Evolutionary conservation across 2,888 invertebrate species (phyloP).

Genomic region (Sarcophaga rosellei): DNA sequence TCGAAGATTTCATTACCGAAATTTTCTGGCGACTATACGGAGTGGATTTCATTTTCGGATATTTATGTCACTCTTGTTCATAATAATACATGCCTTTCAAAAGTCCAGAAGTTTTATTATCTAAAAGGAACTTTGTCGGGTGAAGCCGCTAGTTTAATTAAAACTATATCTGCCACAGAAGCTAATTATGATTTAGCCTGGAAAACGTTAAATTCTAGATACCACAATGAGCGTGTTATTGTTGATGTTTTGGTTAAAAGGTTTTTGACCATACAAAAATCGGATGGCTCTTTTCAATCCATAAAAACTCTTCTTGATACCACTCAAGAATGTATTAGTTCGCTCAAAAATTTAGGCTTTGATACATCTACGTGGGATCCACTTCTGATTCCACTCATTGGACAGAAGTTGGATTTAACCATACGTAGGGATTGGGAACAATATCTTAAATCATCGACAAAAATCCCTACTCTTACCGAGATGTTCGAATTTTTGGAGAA

Average conservation of each 20-base stretch:
- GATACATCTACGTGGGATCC: neutral
- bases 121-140: too few species aligned
- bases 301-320: constrained; percentile 1
- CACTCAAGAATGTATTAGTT: neutral
- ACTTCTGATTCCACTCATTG: neutral
- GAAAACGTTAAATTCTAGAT: neutral
- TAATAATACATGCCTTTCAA: too few species aligned
- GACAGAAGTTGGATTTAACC: constrained; percentile 26
- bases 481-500: constrained; percentile 10
- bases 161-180: constrained; percentile 24
- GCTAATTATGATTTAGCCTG: constrained; percentile 37
- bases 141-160: constrained; percentile 15
- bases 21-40: too few species aligned
- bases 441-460: constrained; percentile 31
- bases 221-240: neutral
- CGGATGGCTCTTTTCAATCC: neutral
- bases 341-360: neutral
- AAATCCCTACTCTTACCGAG: constrained; percentile 4
- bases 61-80: too few species aligned
- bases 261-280: neutral
- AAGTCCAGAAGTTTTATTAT: too few species aligned
- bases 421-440: constrained; percentile 17
- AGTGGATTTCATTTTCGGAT: too few species aligned
- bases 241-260: too few species aligned
- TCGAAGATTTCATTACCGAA: too few species aligned